Evolutionary conservation across 2,888 invertebrate species (phyloP), one percentile per base, ranked within the genome.

Genomic region (Gymnoscelis rufifasciata): DNA sequence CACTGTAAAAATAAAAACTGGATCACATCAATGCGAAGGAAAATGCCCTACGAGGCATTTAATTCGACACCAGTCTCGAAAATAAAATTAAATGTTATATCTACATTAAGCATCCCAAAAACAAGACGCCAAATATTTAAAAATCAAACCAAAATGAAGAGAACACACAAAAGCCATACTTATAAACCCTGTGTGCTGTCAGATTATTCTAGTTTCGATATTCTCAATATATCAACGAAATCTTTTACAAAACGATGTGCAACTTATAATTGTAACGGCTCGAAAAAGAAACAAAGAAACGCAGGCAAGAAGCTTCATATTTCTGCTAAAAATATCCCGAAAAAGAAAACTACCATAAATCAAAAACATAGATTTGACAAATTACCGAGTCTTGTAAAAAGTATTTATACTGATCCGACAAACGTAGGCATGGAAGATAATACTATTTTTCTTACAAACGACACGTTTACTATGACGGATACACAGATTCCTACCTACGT

Each of bases 21-120:
- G 35, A 12, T 14, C 7, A 55, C 11, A 29, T n/a, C 10, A 35
- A 42, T 7, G 27, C 58, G 0, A 44, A 48, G 6, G 35, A 28
- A 14, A 46, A 36, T 4, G 26, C 19, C 24, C 41, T 43, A 59
- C 12, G 61, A 59, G 26, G 72, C 71, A 1, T 60, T 54, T 8
- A 53, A 66, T 15, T 71, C 74, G 8, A 54, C 69, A n/a, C 81
- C 79, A 1, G 59, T 71, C 24, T 53, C 61, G 8, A 59, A 64
- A 12, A 78, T 67, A 49, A 61, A 70, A 47, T 44, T 69, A 1
- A 73, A 61, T 63, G 59, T 82, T 3, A 70, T 84, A 45, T 84
- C 87, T 6, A 83, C 84, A 0, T 57, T 84, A 11, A 87, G 80
- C 38, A 71, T 86, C 13, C 87, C 86, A 6, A 74, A 74, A 58